Base-by-base conservation (phyloP, 2,113 vertebrate species). In the Cromileptes altivelis region DNA sequence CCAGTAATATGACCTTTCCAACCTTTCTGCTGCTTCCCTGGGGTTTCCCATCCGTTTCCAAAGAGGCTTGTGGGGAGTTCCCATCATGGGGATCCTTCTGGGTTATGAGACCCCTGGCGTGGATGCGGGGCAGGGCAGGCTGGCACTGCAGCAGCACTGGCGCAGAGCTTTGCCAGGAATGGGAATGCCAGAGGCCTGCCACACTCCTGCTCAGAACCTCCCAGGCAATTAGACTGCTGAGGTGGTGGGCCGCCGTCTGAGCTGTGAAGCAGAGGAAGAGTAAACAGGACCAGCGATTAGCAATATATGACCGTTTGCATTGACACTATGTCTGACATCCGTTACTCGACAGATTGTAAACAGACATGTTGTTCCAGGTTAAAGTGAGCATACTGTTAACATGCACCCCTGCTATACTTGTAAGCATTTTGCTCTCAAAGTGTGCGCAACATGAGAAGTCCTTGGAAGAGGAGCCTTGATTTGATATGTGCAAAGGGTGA, bases 1-100 rank as follows among this genome's bases (percentile, higher is more conserved):
- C 71, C 85, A 78, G 55, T 69, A 61, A 64, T 79, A 63, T 88
- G 90, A 93, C 91, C 91, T 94, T 93, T 93, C 68, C 92, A 80
- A 87, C 81, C 85, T 88, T 88, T 87, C 69, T 78, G 58, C 53
- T 33, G 80, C 85, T 81, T 78, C 84, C 88, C 88, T 4, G 87
- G 82, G 71, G 86, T 85, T 92, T 82, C 78, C 82, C 89, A 90
- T 93, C 92, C 92, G 88, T 86, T 91, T 90, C 91, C 83, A 83
- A 81, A 88, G 75, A 88, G 85, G 86, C 82, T 81, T 77, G 73
- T 88, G 70, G 91, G 89, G 87, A 84, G 91, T 55, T 65, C 85
- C 75, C 90, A 69, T 87, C 83, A 85, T 69, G 90, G 88, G 86
- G 80, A 79, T 81, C 65, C 87, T 87, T 89, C 79, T 81, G 81